These are phyloP conservation scores for Orgyia antiqua DNA, from an alignment of 2,888 invertebrate species.

Conservation along the genomic window DNA sequence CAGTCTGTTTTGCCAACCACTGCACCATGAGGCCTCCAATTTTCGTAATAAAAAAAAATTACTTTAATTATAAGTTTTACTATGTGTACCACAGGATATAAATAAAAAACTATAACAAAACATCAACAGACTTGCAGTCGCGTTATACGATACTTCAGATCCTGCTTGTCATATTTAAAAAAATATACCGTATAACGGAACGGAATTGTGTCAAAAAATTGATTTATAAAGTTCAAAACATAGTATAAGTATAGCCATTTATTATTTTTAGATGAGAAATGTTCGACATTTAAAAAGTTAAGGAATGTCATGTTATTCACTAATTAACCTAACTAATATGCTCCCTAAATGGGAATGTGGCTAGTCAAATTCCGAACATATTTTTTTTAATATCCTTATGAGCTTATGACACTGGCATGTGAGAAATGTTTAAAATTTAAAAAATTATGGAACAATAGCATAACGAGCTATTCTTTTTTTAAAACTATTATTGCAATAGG, in stretches of 20 bases:
- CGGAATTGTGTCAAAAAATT: conserved; percentile 63
- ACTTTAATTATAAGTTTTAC: too few species aligned
- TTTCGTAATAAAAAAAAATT: too few species aligned
- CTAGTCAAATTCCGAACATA: conserved; percentile 37
- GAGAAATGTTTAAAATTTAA: conserved; percentile 11
- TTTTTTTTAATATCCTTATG: conserved; percentile 28
- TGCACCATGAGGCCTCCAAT: too few species aligned
- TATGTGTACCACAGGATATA: conserved; percentile 40
- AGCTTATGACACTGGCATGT: conserved; percentile 15
- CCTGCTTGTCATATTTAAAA: conserved; percentile 64
- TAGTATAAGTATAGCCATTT: conserved; percentile 27
- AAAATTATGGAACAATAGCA: too few species aligned
- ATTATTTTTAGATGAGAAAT: conserved; percentile 25
- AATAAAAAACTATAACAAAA: conserved; percentile 42
- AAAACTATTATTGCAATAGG: too few species aligned
- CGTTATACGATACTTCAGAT: conserved; percentile 59
- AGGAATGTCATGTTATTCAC: conserved; percentile 45
- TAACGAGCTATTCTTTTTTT: too few species aligned
- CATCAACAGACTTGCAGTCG: conserved; percentile 33
- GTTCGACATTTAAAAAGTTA: conserved; percentile 29
- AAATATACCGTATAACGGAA: conserved; percentile 56
- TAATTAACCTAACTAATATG: conserved; percentile 65
- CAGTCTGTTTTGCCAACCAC: too few species aligned
- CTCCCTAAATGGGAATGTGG: conserved; percentile 39
- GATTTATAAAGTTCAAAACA: conserved; percentile 58